These are phyloP conservation scores for Gnatocerus cornutus DNA, from an alignment of 2,888 invertebrate genomes.

Conservation along the genomic window DNA sequence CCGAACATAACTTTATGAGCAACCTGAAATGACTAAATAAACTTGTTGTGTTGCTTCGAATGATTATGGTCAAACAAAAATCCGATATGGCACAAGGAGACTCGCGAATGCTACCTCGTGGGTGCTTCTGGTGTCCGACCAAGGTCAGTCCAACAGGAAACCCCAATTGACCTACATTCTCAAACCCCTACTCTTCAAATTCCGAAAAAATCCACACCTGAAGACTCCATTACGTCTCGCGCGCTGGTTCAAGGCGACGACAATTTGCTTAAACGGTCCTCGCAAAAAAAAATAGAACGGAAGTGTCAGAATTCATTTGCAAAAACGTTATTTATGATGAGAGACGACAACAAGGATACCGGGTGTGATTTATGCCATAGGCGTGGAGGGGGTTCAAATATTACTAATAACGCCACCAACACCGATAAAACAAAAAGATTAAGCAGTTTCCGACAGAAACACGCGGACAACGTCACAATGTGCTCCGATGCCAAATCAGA, in stretches of 20 bases:
- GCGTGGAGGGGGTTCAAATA: conserved; percentile 59
- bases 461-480: conserved; percentile 52
- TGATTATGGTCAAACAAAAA: neutral
- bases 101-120: conserved; percentile 24
- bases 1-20: too few relatives aligned
- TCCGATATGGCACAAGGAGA: conserved; percentile 36
- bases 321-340: conserved; percentile 59
- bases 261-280: conserved; percentile 35
- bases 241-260: conserved; percentile 24
- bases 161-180: conserved; percentile 54
- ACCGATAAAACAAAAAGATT: conserved; percentile 61
- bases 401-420: conserved; percentile 54
- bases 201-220: conserved; percentile 37
- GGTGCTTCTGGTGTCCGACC: conserved; percentile 24
- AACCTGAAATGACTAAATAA: too few relatives aligned
- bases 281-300: conserved; percentile 60
- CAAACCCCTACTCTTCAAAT: conserved; percentile 9
- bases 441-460: conserved; percentile 45
- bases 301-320: conserved; percentile 60
- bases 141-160: conserved; percentile 54
- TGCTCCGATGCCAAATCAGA: conserved; percentile 58
- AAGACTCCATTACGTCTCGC: conserved; percentile 10
- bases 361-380: conserved; percentile 42
- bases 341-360: conserved; percentile 45
- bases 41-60: too few relatives aligned